phyloP scores from a whole-genome alignment of 2,888 invertebrate species.

The Creontiades dilutus region DNA sequence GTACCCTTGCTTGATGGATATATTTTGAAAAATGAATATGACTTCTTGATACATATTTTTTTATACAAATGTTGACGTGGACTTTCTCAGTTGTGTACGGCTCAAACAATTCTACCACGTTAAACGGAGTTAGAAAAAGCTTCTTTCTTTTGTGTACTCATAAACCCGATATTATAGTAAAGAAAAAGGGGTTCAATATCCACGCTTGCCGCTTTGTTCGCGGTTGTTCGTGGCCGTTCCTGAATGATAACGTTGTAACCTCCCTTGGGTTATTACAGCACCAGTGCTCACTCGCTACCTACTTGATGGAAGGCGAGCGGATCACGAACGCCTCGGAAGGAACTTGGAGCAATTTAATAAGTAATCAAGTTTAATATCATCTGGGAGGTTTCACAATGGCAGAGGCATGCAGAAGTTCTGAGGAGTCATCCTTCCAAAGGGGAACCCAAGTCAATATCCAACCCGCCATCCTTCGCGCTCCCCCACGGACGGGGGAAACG shows the following conservation, averaged over 20 bases:
- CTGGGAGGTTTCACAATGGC: conserved; percentile 8
- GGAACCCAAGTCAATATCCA: conserved; percentile 34
- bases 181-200: too few relatives aligned
- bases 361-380: conserved; percentile 54
- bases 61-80: too few relatives aligned
- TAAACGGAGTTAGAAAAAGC: too few relatives aligned
- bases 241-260: background rate
- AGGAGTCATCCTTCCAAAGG: conserved; percentile 40
- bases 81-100: too few relatives aligned
- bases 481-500: background rate
- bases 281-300: background rate
- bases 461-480: background rate
- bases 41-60: too few relatives aligned
- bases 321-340: background rate
- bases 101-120: too few relatives aligned
- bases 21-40: too few relatives aligned
- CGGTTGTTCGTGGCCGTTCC: too few relatives aligned
- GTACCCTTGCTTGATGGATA: too few relatives aligned
- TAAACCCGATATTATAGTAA: too few relatives aligned
- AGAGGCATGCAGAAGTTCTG: conserved; percentile 41
- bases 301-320: background rate
- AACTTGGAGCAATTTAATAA: conserved; percentile 39
- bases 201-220: too few relatives aligned
- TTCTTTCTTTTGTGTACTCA: too few relatives aligned
- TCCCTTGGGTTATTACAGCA: background rate